Base-by-base conservation (phyloP, 2,113 vertebrate species). In the Azemiops feae region DNA sequence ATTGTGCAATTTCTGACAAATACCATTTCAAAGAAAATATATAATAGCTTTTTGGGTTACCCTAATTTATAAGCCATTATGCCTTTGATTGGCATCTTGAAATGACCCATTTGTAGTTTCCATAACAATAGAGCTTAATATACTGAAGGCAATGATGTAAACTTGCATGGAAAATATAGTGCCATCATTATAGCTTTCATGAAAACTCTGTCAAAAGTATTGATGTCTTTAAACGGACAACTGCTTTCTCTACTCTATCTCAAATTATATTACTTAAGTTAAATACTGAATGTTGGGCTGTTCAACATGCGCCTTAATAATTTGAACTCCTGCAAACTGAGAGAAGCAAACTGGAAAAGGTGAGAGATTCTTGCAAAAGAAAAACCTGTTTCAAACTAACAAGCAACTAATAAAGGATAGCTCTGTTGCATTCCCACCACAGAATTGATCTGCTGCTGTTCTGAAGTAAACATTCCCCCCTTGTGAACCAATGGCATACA, bases 371-470 rank as follows among this genome's bases (percentile, higher is more conserved):
- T 94, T 95, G 94, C 93, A 95, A 96, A 95, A 91, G 95, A 96
- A 93, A 96, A 94, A 95, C 94, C 89, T 50, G 94, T 95, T 96
- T 96, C 90, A 96, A 95, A 96, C 86, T 96, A 95, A 96, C 94
- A 95, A 94, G 95, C 96, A 97, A 95, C 96, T 94, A 96, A 97
- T 97, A 96, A 97, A 97, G 97, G 95, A 97, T 97, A 39, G 34
- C 2, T 39, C 74, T 81, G 18, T 5, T 74, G 74, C 74, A 43
- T 81, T 81, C 74, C 74, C 34, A 81, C 18, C 74, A 81, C 34
- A 81, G 34, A 81, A 81, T 43, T 74, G 74, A 81, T 81, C 18
- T 81, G 74, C 74, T 81, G 74, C 20, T 43, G 6, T 81, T 81
- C 34, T 81, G n/a, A 81, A 81, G 34, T 81, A 81, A 81, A 43